Evolutionary conservation across 1,140 invertebrate genomes (phyloP).

Genomic region (Hydropsyche tenuis): DNA sequence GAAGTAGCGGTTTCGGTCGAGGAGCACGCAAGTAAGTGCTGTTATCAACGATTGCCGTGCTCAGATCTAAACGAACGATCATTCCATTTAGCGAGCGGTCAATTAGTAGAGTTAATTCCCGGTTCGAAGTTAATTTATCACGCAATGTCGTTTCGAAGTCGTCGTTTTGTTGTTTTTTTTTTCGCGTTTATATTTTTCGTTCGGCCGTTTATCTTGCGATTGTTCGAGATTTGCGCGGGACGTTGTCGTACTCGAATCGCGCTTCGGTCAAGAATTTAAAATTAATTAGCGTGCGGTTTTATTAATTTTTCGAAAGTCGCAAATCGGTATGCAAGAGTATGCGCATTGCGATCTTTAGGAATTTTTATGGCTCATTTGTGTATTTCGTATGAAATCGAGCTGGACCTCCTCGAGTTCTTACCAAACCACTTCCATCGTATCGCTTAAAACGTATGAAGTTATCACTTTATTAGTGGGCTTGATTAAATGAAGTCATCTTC

Average conservation of each 20-base stretch:
- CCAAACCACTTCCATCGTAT: constrained; percentile 8
- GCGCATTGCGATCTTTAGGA: not conserved
- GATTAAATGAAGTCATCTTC: constrained; percentile 31
- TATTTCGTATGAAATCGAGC: constrained; percentile 24
- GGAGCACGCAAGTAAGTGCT: constrained; percentile 2
- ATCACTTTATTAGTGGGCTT: constrained; percentile 26
- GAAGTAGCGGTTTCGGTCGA: not conserved
- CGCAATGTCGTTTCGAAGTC: constrained; percentile 22
- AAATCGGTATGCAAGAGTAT: not conserved
- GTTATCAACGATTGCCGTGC: constrained; percentile 30
- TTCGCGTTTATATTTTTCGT: too few species aligned
- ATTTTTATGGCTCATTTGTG: constrained; percentile 31
- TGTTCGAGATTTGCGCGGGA: too few species aligned
- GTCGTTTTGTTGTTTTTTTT: too few species aligned
- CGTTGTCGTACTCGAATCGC: not conserved
- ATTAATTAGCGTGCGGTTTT: not conserved
- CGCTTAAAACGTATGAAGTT: constrained; percentile 1
- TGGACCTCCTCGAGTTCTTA: constrained; percentile 9
- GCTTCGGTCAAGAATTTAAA: not conserved
- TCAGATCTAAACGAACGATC: constrained; percentile 37
- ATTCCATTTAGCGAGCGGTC: constrained; percentile 33
- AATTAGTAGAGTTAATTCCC: constrained; percentile 36
- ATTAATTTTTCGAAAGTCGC: not conserved
- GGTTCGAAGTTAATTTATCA: constrained; percentile 36
- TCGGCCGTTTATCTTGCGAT: too few species aligned